Evolutionary conservation across 2,113 vertebrate species (phyloP).

Genomic region (Harpagus bidentatus): DNA sequence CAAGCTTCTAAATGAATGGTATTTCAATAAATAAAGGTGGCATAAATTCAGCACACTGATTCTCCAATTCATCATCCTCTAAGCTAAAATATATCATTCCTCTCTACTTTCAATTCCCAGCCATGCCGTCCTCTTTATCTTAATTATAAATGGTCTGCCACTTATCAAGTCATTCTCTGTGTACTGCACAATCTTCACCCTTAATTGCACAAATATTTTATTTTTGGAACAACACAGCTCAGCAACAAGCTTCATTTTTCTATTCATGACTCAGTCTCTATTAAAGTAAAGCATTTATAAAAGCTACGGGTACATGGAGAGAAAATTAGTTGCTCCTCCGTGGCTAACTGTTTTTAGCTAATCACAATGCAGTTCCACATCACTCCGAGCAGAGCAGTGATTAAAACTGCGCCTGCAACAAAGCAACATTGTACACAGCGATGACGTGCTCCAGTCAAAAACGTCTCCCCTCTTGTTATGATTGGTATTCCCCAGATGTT

Average conservation of each 20-base stretch:
- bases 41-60: background rate
- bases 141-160: background rate
- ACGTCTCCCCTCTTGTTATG: background rate
- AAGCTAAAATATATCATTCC: background rate
- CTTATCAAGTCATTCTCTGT: background rate
- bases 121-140: background rate
- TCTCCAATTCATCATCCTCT: background rate
- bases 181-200: background rate
- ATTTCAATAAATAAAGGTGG: background rate
- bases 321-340: background rate
- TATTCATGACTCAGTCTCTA: background rate
- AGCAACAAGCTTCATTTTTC: conserved; percentile 24
- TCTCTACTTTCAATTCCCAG: background rate
- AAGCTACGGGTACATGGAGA: background rate
- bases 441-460: background rate
- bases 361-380: background rate
- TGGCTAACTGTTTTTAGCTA: background rate
- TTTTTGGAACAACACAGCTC: conserved; percentile 12
- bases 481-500: conserved; percentile 46
- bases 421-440: conserved; percentile 11
- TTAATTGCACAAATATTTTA: conserved; percentile 5
- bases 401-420: background rate
- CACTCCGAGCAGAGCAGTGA: background rate
- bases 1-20: background rate
- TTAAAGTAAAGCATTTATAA: background rate